phyloP scores from a whole-genome alignment of 2,888 invertebrate genomes.

The Scaptomyza polygonia region DNA sequence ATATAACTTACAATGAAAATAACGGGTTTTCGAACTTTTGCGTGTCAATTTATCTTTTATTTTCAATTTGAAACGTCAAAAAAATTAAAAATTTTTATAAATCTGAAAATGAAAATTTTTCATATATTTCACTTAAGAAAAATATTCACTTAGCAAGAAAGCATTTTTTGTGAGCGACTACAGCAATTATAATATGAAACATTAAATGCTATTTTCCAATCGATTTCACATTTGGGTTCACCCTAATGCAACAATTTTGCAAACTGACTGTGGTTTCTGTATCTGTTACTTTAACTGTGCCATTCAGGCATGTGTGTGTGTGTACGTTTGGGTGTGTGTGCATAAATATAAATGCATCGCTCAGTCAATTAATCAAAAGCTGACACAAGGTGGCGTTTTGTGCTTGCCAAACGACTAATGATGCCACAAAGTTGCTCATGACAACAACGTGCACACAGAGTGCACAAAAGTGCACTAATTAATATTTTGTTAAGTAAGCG shows the following conservation, averaged over 20 bases:
- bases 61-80: no score
- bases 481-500: not conserved
- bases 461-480: not conserved
- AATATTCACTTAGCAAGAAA: no score
- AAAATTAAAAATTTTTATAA: no score
- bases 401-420: not conserved
- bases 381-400: slow-evolving; percentile 22
- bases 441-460: slow-evolving; percentile 6
- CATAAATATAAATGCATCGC: slow-evolving; percentile 17
- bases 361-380: slow-evolving; percentile 40
- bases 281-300: slow-evolving; percentile 6
- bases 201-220: no score
- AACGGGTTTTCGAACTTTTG: no score
- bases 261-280: slow-evolving; percentile 15
- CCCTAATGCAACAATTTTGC: slow-evolving; percentile 5
- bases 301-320: not conserved
- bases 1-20: no score
- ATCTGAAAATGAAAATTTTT: no score
- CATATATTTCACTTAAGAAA: no score
- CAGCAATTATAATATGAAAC: no score
- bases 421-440: not conserved
- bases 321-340: slow-evolving; percentile 4
- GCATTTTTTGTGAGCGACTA: no score
- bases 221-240: slow-evolving; percentile 12
- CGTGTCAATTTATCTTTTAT: no score